These are phyloP conservation scores for Rotaria sp. DNA, from an alignment of 2,888 invertebrate genomes.

Conservation along the genomic window DNA sequence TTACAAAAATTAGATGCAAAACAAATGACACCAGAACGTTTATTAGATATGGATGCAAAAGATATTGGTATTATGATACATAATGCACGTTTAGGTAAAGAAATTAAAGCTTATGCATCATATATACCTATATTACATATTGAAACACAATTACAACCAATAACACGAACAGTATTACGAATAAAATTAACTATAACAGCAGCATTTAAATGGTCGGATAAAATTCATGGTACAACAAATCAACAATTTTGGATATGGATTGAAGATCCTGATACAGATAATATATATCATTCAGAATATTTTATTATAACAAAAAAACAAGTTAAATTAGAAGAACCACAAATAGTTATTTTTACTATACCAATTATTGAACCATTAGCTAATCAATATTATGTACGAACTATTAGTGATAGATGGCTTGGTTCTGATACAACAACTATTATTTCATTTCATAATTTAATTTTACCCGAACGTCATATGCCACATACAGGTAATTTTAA, in stretches of 20 bases:
- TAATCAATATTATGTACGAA: slow-evolving; percentile 78
- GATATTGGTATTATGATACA: slow-evolving; percentile 69
- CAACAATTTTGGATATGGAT: slow-evolving; percentile 97
- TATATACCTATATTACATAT: slow-evolving; percentile 77
- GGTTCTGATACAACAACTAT: slow-evolving; percentile 59
- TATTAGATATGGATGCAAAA: slow-evolving; percentile 76
- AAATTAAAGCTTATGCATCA: slow-evolving; percentile 73
- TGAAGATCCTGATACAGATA: slow-evolving; percentile 84
- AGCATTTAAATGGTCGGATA: slow-evolving; percentile 70
- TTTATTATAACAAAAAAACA: slow-evolving; percentile 74
- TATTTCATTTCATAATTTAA: slow-evolving; percentile 71
- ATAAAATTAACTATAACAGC: slow-evolving; percentile 69
- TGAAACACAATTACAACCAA: slow-evolving; percentile 80
- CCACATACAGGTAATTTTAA: slow-evolving; percentile 65
- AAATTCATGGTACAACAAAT: slow-evolving; percentile 73
- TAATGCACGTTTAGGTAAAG: slow-evolving; percentile 68
- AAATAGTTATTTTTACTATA: slow-evolving; percentile 84
- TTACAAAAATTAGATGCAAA: slow-evolving; percentile 72
- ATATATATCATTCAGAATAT: slow-evolving; percentile 89
- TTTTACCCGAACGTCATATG: slow-evolving; percentile 80
- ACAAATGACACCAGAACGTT: slow-evolving; percentile 67
- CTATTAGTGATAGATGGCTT: slow-evolving; percentile 77
- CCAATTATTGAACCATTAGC: slow-evolving; percentile 78
- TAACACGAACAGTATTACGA: slow-evolving; percentile 77
- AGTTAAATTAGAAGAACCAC: slow-evolving; percentile 67